Base-by-base conservation (phyloP, 2,888 invertebrate genomes). In the Athrips mouffetella region DNA sequence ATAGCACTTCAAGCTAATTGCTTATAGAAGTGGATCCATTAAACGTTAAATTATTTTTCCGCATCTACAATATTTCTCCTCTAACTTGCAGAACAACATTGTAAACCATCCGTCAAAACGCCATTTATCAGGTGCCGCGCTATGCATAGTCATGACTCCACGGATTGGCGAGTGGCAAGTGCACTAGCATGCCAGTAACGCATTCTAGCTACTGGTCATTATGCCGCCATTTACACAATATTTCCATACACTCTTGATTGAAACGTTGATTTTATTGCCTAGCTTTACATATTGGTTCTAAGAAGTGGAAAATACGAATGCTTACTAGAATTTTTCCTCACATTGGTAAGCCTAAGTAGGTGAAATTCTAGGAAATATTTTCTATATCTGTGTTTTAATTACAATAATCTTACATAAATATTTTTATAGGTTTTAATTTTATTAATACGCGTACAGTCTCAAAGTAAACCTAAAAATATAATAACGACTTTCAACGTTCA, bases 61-160 rank as follows among this genome's bases (percentile, higher is more conserved):
- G 20, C 37, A 20, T 16, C 20, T n/a, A 37, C 37, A 37, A 37
- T 37, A 37, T 37, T 37, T 37, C 37, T 35, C 35, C n/a, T 18
- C 2, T 35, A 6, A 18, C 18, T 37, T 20, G 37, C 18, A n/a
- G 10, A 20, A 20, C 37, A 37, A 18, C 20, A 37, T 20, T 37
- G 37, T 37, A 37, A 37, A 37, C 20, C 37, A 37, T 37, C 37
- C 37, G 37, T 37, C 37, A 37, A 37, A 37, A 37, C 20, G 37
- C 37, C 37, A 16, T 37, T 37, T 37, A 37, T 37, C 37, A 37
- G 37, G 37, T 21, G 37, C n/a, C 20, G n/a, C 7, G 37, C 18
- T 37, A 37, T 37, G 37, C 37, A 37, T 37, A 37, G 37, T 37
- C 37, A 37, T 37, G 37, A 37, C 20, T 16, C 8, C 11, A 4